Evolutionary conservation across 2,113 vertebrate genomes (phyloP).

Genomic region (Apus apus): DNA sequence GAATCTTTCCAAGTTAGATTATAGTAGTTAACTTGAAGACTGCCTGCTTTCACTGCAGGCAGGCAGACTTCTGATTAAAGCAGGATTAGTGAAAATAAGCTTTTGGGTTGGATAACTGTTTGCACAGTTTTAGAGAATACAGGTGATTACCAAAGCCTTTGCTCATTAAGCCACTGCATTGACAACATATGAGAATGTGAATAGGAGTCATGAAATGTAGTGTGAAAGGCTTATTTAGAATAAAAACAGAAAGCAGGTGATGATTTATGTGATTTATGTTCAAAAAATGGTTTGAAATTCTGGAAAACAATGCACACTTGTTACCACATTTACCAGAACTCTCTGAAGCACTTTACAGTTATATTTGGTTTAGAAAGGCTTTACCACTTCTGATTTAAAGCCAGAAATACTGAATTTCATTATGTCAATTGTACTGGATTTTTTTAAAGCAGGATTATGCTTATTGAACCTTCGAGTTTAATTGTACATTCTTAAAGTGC

Average conservation of each 20-base stretch:
- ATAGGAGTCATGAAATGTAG: background rate
- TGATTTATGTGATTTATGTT: background rate
- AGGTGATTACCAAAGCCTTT: background rate
- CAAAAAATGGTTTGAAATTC: background rate
- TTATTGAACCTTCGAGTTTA: background rate
- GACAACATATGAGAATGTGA: background rate
- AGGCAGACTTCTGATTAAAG: conserved; percentile 18
- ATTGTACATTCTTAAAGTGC: conserved; percentile 6
- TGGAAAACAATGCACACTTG: background rate
- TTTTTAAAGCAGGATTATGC: background rate
- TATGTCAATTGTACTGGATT: background rate
- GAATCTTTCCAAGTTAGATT: background rate
- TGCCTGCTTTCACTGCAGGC: background rate
- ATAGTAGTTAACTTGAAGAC: background rate
- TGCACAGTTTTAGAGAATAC: background rate
- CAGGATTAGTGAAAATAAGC: conserved; percentile 30
- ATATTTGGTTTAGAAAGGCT: background rate
- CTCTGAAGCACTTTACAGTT: background rate
- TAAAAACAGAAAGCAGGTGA: background rate
- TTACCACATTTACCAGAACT: background rate
- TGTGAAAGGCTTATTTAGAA: background rate
- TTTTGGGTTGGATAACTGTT: background rate
- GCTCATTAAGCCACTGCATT: background rate
- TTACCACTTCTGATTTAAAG: background rate
- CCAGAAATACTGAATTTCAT: background rate